Evolutionary conservation across 2,888 invertebrate species (phyloP).

Genomic region (Leptinotarsa rubiginosa): DNA sequence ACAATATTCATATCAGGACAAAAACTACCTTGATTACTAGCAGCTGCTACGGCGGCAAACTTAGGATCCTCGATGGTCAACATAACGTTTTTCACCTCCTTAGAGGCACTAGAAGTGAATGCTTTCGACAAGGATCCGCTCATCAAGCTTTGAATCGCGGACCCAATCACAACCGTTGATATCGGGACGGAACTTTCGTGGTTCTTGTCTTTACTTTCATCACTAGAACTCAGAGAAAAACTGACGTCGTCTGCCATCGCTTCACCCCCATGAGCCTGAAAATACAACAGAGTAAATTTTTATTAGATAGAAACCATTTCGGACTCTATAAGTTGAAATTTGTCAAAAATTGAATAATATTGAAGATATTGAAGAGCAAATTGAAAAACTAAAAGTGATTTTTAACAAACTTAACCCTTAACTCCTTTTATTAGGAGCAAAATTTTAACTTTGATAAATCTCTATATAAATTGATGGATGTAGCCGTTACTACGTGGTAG

Average conservation of each 20-base stretch:
- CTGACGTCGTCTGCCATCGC: conserved; percentile 75
- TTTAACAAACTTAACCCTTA: no score
- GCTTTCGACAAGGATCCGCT: conserved; percentile 49
- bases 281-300: conserved; percentile 13
- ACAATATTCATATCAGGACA: neutral
- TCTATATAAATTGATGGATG: no score
- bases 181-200: conserved; percentile 35
- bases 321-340: no score
- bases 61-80: conserved; percentile 79
- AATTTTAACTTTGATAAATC: no score
- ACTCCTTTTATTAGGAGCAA: no score
- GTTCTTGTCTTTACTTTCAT: conserved; percentile 66
- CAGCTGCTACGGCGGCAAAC: conserved; percentile 79
- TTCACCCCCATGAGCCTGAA: conserved; percentile 69
- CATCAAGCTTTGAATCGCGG: conserved; percentile 56
- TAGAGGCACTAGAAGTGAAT: conserved; percentile 44
- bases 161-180: conserved; percentile 47
- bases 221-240: conserved; percentile 69
- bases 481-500: no score
- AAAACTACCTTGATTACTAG: conserved; percentile 69
- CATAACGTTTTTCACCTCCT: conserved; percentile 67
- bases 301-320: neutral
- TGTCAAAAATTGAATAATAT: no score
- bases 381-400: no score
- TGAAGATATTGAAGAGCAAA: neutral